These are phyloP conservation scores for Ameiurus melas DNA, from an alignment of 2,113 vertebrate species.

Conservation along the genomic window DNA sequence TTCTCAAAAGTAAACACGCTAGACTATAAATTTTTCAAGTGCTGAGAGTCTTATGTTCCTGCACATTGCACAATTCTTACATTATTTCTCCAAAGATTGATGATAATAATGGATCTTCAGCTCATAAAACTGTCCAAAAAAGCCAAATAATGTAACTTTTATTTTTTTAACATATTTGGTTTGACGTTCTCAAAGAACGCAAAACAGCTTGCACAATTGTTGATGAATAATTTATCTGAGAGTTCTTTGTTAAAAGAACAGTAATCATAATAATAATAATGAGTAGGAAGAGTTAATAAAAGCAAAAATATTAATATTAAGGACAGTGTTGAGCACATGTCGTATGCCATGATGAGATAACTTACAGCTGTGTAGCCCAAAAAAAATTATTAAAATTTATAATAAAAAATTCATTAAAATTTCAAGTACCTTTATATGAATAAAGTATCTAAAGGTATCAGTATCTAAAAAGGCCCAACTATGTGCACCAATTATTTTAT, in stretches of 20 bases:
- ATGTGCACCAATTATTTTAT: background rate
- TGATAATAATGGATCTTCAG: conserved; percentile 7
- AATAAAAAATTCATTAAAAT: background rate
- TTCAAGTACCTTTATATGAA: background rate
- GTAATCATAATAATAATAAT: background rate
- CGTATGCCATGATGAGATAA: background rate
- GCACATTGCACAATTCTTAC: background rate
- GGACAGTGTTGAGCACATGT: background rate
- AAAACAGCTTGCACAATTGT: background rate
- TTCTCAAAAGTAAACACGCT: background rate
- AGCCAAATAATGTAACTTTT: background rate
- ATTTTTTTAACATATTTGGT: background rate
- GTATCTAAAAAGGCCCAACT: background rate
- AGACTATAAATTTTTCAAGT: background rate
- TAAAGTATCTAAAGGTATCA: background rate
- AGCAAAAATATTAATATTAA: background rate
- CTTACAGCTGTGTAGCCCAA: background rate
- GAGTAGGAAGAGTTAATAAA: background rate
- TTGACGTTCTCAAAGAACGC: background rate
- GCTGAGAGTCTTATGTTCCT: background rate
- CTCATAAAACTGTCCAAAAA: conserved; percentile 30
- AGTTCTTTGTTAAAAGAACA: background rate
- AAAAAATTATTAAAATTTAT: background rate
- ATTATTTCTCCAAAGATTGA: background rate
- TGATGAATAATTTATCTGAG: background rate